Conservation (phyloP, 35 echinoderm and acorn worm species). For the Ophioderma brevispina region DNA sequence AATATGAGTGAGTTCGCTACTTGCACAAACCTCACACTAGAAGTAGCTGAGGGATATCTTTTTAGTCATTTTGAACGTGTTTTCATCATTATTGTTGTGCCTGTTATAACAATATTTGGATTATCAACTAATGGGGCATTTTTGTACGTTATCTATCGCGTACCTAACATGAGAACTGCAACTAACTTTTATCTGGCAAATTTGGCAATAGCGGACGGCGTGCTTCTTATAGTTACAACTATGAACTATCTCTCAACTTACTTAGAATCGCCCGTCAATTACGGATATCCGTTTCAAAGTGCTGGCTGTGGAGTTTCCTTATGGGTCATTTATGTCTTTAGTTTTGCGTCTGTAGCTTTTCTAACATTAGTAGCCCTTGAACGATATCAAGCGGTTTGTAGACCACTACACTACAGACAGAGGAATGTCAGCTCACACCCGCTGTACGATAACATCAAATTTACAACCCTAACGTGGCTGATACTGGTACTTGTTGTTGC, state of each 20-base stretch:
- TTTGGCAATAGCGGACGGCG: conserved; percentile 61
- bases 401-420: not conserved
- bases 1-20: too few species aligned
- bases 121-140: conserved; percentile 36
- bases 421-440: not conserved
- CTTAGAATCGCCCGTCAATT: not conserved
- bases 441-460: not conserved
- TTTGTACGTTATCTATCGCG: conserved; percentile 63
- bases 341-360: not conserved
- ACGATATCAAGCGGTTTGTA: not conserved
- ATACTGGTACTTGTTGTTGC: not conserved
- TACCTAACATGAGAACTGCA: conserved; percentile 79
- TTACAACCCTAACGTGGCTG: not conserved
- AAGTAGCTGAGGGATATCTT: not conserved
- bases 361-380: not conserved
- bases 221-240: conserved; percentile 36
- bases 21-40: not conserved
- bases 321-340: not conserved
- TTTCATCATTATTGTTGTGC: not conserved
- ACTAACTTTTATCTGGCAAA: conserved; percentile 86
- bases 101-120: not conserved
- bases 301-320: not conserved
- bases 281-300: not conserved
- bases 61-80: not conserved
- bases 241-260: not conserved